Evolutionary conservation across 2,113 vertebrate genomes (phyloP).

Genomic region (Oncorhynchus gorbuscha): DNA sequence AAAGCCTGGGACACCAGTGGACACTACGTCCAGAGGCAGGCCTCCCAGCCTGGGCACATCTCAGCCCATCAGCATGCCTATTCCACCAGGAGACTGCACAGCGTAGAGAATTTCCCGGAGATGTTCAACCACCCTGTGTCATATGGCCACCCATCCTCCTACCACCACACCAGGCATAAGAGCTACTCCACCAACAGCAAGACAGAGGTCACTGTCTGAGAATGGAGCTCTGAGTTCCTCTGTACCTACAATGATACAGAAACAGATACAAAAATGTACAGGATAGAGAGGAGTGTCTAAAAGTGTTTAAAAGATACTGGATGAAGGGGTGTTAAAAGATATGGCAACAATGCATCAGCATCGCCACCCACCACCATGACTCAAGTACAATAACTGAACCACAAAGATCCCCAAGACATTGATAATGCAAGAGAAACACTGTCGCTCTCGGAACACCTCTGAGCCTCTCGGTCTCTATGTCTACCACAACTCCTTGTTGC

Average conservation of each 20-base stretch:
- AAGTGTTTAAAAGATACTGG: not conserved
- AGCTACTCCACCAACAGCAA: slow-evolving; percentile 88
- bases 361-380: not conserved
- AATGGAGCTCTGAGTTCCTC: not conserved
- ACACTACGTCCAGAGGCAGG: slow-evolving; percentile 68
- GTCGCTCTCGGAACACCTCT: not conserved
- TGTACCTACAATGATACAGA: not conserved
- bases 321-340: not conserved
- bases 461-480: slow-evolving; percentile 8
- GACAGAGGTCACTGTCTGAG: slow-evolving; percentile 91
- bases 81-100: slow-evolving; percentile 72
- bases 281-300: not conserved
- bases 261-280: not conserved
- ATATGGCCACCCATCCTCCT: slow-evolving; percentile 58
- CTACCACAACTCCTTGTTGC: not conserved
- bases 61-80: slow-evolving; percentile 68
- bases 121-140: slow-evolving; percentile 69
- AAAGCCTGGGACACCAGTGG: slow-evolving; percentile 72
- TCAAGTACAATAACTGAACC: not conserved
- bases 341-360: not conserved
- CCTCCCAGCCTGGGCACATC: slow-evolving; percentile 64
- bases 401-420: not conserved
- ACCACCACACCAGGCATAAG: slow-evolving; percentile 65
- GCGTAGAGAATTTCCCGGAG: slow-evolving; percentile 80
- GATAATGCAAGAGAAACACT: not conserved